These are phyloP conservation scores for Notocelia uddmanniana DNA, from an alignment of 2,888 invertebrate species.

Conservation along the genomic window DNA sequence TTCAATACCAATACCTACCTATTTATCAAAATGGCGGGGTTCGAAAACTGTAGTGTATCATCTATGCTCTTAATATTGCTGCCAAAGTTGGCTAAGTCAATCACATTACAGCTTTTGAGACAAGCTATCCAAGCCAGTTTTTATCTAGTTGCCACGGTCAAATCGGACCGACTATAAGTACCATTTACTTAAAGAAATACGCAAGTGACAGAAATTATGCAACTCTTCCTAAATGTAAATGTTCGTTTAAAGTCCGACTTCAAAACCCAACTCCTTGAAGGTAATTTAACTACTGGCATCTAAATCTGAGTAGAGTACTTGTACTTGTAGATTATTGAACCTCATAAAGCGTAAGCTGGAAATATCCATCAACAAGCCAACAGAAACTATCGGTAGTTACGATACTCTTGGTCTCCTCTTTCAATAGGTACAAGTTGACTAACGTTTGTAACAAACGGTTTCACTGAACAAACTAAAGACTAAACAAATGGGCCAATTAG, in stretches of 20 bases:
- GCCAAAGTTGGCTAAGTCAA: not conserved
- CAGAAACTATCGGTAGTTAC: slow-evolving; percentile 1
- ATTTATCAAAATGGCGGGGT: not conserved
- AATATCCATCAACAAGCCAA: slow-evolving; percentile 15
- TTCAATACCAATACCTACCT: not conserved
- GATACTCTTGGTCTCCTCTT: slow-evolving; percentile 15
- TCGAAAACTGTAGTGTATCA: not conserved
- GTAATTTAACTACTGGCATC: not conserved
- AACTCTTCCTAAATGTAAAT: not conserved
- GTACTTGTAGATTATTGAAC: not conserved
- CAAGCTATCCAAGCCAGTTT: not conserved
- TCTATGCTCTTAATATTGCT: not conserved
- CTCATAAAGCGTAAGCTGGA: not conserved
- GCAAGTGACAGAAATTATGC: too few species aligned
- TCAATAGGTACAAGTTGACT: slow-evolving; percentile 2
- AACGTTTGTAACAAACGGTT: slow-evolving; percentile 31
- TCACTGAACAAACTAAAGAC: slow-evolving; percentile 26
- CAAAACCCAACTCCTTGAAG: not conserved
- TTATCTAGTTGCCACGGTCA: too few species aligned
- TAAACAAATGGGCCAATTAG: slow-evolving; percentile 37
- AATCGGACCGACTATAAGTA: not conserved
- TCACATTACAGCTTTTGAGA: not conserved
- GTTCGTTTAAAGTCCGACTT: not conserved
- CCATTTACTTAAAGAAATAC: too few species aligned
- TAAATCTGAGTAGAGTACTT: not conserved